phyloP scores from a whole-genome alignment of 2,113 vertebrate genomes.

The Pycnonotus jocosus region DNA sequence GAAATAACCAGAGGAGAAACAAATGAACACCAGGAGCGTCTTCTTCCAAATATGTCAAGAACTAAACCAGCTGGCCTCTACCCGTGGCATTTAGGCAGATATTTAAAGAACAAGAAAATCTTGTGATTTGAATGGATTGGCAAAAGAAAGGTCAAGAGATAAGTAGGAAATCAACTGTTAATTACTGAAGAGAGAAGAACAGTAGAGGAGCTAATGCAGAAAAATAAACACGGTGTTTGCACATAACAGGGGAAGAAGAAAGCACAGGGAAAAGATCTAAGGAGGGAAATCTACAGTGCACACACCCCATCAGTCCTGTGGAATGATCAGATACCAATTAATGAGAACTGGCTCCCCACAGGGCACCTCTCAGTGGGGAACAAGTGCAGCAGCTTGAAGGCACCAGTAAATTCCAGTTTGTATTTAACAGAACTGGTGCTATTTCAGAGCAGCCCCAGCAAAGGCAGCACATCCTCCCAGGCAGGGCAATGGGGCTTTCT shows the following conservation, averaged over 20 bases:
- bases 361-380: background rate
- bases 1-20: background rate
- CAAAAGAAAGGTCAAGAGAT: background rate
- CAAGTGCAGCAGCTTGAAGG: background rate
- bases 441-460: background rate
- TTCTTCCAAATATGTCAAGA: background rate
- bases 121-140: background rate
- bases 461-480: background rate
- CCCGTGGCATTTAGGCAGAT: fast-evolving
- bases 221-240: background rate
- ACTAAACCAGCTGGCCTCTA: background rate
- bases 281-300: background rate
- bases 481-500: background rate
- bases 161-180: background rate
- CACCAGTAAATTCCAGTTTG: background rate
- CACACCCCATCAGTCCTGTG: background rate
- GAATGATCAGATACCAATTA: background rate
- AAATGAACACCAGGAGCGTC: background rate
- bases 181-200: background rate
- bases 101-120: background rate
- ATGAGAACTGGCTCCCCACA: background rate
- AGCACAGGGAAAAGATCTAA: background rate
- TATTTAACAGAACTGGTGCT: background rate
- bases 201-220: background rate
- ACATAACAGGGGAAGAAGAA: background rate